Percentiles rank a stretch among this genome's conserved stretches.
These are phyloP conservation scores for Eolophus roseicapilla DNA, from an alignment of 2,113 vertebrate species.

Conservation along the genomic window DNA sequence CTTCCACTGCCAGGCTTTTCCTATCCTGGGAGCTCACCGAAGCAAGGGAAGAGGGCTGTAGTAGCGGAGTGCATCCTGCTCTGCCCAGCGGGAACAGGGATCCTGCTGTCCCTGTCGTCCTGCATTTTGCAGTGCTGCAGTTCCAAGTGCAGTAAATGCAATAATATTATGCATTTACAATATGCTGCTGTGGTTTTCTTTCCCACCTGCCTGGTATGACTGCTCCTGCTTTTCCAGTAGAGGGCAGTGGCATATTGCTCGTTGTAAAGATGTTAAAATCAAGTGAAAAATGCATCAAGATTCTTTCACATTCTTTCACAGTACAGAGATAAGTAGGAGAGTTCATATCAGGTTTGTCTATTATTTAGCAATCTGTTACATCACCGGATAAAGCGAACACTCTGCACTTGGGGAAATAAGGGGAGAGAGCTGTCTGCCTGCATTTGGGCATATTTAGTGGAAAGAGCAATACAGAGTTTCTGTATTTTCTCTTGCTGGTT, in stretches of 20 bases:
- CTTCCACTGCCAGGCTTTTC: not conserved
- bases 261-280: not conserved
- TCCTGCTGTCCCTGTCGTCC: not conserved
- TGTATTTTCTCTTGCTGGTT: not conserved
- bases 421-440: slow-evolving; percentile 9
- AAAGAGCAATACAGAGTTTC: not conserved
- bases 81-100: not conserved
- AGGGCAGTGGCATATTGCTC: slow-evolving; percentile 42
- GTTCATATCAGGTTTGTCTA: slow-evolving; percentile 41
- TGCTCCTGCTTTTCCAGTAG: slow-evolving; percentile 21
- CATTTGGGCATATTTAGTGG: slow-evolving; percentile 1
- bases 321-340: not conserved
- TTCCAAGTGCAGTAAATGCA: not conserved
- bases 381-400: slow-evolving; percentile 34
- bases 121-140: not conserved
- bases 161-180: not conserved
- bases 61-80: not conserved
- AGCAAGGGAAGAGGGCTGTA: not conserved
- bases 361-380: slow-evolving; percentile 52
- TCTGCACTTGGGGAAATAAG: not conserved
- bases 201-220: rapidly evolving
- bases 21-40: not conserved
- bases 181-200: not conserved
- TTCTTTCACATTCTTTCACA: not conserved
- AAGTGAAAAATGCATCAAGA: not conserved